These are phyloP conservation scores for Eolophus roseicapilla DNA, from an alignment of 2,113 vertebrate species.

Conservation along the genomic window DNA sequence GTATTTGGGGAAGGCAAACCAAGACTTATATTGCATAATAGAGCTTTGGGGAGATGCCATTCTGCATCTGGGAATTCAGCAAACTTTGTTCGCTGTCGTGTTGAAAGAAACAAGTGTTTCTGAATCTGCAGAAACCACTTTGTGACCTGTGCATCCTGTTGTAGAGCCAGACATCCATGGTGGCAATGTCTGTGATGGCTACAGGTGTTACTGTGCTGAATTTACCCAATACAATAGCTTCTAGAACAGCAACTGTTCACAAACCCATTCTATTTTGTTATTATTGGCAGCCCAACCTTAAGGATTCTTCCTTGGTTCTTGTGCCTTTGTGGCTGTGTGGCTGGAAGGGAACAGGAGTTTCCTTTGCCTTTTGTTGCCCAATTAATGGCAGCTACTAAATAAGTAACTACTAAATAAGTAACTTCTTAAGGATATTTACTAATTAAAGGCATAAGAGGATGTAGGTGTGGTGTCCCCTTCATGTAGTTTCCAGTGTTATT, in stretches of 20 bases:
- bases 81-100: background rate
- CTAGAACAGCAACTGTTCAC: background rate
- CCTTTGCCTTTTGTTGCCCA: background rate
- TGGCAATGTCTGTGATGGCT: background rate
- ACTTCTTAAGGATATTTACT: background rate
- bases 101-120: too few species aligned
- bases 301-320: background rate
- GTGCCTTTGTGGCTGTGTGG: background rate
- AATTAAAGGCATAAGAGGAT: background rate
- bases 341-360: background rate
- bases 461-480: background rate
- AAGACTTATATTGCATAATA: fast-evolving
- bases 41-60: background rate
- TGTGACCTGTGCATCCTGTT: background rate
- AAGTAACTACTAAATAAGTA: background rate
- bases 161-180: background rate
- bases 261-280: background rate
- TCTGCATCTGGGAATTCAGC: background rate
- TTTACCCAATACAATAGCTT: background rate
- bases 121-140: background rate
- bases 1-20: background rate
- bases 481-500: background rate
- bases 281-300: background rate
- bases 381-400: background rate
- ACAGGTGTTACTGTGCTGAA: background rate